Evolutionary conservation across 1,140 invertebrate species (phyloP).

Genomic region (Drosophila lacertosa): DNA sequence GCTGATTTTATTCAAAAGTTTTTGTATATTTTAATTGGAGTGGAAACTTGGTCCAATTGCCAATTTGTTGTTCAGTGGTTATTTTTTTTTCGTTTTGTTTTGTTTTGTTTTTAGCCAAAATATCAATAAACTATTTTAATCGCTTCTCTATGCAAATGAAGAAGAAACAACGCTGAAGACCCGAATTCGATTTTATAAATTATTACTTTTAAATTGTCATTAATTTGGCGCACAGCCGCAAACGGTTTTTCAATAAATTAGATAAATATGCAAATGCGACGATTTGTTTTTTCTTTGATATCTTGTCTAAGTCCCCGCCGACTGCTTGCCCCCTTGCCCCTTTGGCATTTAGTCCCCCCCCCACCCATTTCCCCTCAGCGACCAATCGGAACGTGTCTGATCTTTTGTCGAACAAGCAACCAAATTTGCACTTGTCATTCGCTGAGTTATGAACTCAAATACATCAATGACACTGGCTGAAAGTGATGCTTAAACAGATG

Average conservation of each 20-base stretch:
- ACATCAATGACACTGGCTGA: slow-evolving; percentile 15
- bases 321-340: neutral
- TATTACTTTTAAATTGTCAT: slow-evolving; percentile 80
- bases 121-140: slow-evolving; percentile 78
- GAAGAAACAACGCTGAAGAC: slow-evolving; percentile 23
- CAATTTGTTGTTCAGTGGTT: slow-evolving; percentile 60
- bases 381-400: slow-evolving; percentile 57
- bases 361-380: no score
- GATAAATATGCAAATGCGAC: slow-evolving; percentile 71
- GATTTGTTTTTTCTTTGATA: slow-evolving; percentile 70
- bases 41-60: slow-evolving; percentile 60
- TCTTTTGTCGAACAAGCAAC: slow-evolving; percentile 79
- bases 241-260: slow-evolving; percentile 40
- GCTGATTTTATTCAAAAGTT: slow-evolving; percentile 59
- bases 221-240: slow-evolving; percentile 68
- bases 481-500: slow-evolving; percentile 6
- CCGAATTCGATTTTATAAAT: slow-evolving; percentile 77
- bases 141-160: slow-evolving; percentile 49
- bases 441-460: slow-evolving; percentile 60
- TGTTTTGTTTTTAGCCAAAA: slow-evolving; percentile 34
- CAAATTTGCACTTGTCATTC: slow-evolving; percentile 78
- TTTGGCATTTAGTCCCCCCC: no score
- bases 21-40: slow-evolving; percentile 78
- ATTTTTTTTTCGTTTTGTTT: neutral
- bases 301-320: slow-evolving; percentile 3